phyloP scores from a whole-genome alignment of 2,797 vertebrate genomes.

The Chloroceryle inda region DNA sequence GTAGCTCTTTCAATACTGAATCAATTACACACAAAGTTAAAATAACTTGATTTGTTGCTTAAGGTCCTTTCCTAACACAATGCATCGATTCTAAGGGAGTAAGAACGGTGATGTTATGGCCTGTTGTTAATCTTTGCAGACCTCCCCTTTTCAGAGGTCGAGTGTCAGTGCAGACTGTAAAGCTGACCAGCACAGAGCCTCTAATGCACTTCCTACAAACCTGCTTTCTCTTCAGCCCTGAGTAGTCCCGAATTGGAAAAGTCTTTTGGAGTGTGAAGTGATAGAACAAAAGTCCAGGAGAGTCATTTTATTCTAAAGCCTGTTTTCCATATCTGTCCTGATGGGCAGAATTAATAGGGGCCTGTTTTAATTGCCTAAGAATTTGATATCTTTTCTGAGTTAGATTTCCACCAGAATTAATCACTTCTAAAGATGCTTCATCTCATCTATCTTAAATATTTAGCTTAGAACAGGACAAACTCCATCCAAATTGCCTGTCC shows the following conservation, averaged over 20 bases:
- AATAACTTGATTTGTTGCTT: slow-evolving; percentile 47
- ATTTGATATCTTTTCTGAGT: not conserved
- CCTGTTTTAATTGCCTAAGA: not conserved
- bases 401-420: not conserved
- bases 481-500: not conserved
- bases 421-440: not conserved
- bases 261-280: not conserved
- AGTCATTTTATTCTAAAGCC: not conserved
- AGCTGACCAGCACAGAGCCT: not conserved
- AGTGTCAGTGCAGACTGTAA: not conserved
- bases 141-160: not conserved
- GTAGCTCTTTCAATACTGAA: slow-evolving; percentile 48
- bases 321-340: not conserved
- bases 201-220: not conserved
- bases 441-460: not conserved
- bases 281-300: not conserved
- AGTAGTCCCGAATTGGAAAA: not conserved
- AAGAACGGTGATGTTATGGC: not conserved
- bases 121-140: not conserved
- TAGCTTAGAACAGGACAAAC: not conserved
- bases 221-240: not conserved
- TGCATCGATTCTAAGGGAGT: not conserved
- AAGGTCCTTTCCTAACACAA: not conserved
- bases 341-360: not conserved
- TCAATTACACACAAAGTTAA: slow-evolving; percentile 50